Percentiles rank a stretch among this genome's conserved stretches.
Conservation (phyloP, 2,888 invertebrate genomes). For the Hydropsyche betteni region DNA sequence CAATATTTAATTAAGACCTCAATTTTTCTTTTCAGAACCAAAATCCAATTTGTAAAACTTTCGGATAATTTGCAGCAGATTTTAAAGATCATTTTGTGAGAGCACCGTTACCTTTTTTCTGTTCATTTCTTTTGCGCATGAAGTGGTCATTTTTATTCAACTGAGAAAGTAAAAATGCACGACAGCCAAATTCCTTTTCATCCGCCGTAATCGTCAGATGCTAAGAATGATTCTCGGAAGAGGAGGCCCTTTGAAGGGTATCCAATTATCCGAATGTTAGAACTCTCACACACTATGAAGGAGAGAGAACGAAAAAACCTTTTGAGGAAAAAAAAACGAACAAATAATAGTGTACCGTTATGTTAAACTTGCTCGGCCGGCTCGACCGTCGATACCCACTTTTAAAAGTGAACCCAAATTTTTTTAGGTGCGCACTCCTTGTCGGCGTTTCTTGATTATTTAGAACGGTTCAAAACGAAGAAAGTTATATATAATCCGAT, state of each 20-base stretch:
- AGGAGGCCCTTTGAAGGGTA: too few relatives aligned
- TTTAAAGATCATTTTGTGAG: not conserved
- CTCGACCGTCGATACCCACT: slow-evolving; percentile 40
- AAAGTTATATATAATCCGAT: too few relatives aligned
- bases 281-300: not conserved
- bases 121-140: not conserved
- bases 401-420: slow-evolving; percentile 50
- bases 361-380: slow-evolving; percentile 45
- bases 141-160: not conserved
- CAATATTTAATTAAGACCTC: too few relatives aligned
- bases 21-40: not conserved
- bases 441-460: not conserved
- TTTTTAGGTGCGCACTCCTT: slow-evolving; percentile 42
- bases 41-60: slow-evolving; percentile 5
- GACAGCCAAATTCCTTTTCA: slow-evolving; percentile 21
- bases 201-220: not conserved
- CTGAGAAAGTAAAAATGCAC: slow-evolving; percentile 25
- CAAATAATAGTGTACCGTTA: slow-evolving; percentile 47
- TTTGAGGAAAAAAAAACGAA: slow-evolving; percentile 42
- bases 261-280: not conserved
- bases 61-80: not conserved
- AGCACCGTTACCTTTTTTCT: slow-evolving; percentile 12
- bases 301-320: slow-evolving; percentile 32
- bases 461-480: slow-evolving; percentile 3
- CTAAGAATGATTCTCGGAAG: too few relatives aligned